A percentile compares a stretch with the other conserved stretches of the same genome.
Conservation (phyloP, 1,140 invertebrate species). For the Piezodorus guildinii region DNA sequence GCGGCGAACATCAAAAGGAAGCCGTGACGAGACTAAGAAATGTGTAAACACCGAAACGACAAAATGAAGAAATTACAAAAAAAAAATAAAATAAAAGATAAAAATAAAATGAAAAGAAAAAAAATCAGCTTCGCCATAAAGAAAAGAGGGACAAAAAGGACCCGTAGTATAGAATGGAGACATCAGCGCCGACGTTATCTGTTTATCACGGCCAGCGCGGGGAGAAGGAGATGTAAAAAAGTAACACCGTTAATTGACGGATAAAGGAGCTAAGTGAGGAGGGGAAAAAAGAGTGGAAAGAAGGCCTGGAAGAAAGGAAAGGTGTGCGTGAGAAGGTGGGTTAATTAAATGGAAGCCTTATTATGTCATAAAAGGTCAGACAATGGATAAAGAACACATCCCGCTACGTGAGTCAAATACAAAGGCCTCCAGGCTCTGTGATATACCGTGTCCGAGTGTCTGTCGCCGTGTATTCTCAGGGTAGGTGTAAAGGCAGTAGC, state of each 20-base stretch:
- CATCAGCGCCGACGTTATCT: conserved; percentile 6
- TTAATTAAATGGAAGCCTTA: conserved; percentile 3
- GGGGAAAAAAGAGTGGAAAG: not conserved
- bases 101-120: too few relatives aligned
- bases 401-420: conserved; percentile 1
- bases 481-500: too few relatives aligned
- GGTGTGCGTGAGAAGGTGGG: not conserved
- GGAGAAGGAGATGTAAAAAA: not conserved
- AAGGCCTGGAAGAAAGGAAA: not conserved
- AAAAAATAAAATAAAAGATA: too few relatives aligned
- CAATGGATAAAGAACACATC: conserved; percentile 9
- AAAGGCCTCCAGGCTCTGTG: not conserved
- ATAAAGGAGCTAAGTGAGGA: conserved; percentile 6
- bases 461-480: too few relatives aligned
- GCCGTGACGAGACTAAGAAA: too few relatives aligned
- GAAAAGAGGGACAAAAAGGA: not conserved
- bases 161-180: not conserved
- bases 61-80: too few relatives aligned
- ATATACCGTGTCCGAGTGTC: too few relatives aligned
- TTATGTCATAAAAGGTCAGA: conserved; percentile 15
- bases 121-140: not conserved
- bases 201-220: not conserved
- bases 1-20: too few relatives aligned
- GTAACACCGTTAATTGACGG: conserved; percentile 9
- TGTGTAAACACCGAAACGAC: too few relatives aligned